Percentiles rank a stretch among this genome's conserved stretches.
phyloP scores from a whole-genome alignment of 2,888 invertebrate genomes.

The Thymelicus acteon region DNA sequence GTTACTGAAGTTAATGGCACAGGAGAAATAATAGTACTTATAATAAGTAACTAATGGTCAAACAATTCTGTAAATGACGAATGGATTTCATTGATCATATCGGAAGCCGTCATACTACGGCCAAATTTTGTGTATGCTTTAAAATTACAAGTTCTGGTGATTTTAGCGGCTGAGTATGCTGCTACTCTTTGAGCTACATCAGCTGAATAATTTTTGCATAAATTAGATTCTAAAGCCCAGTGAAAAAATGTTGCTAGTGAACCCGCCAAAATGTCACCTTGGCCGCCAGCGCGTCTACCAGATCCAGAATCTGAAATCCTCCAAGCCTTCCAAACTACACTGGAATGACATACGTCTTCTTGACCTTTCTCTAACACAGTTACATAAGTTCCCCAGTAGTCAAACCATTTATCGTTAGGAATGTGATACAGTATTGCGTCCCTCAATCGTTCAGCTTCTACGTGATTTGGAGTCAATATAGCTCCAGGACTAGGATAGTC shows the following conservation, averaged over 20 bases:
- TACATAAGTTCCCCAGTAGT: slow-evolving; percentile 82
- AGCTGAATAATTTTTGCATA: slow-evolving; percentile 59
- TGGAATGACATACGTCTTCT: slow-evolving; percentile 61
- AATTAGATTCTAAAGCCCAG: slow-evolving; percentile 87
- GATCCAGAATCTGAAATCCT: slow-evolving; percentile 89
- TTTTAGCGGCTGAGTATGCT: slow-evolving; percentile 91
- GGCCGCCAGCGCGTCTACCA: slow-evolving; percentile 96
- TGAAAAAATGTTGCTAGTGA: slow-evolving; percentile 92
- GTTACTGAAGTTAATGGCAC: too few relatives aligned
- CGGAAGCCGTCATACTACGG: slow-evolving; percentile 93
- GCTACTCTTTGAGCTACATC: slow-evolving; percentile 89
- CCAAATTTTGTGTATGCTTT: slow-evolving; percentile 89
- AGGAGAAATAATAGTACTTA: too few relatives aligned
- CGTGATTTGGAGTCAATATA: slow-evolving; percentile 94
- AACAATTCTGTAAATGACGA: slow-evolving; percentile 85
- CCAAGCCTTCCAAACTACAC: slow-evolving; percentile 67
- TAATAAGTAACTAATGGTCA: not conserved
- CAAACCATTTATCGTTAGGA: slow-evolving; percentile 72
- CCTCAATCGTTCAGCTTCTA: slow-evolving; percentile 91
- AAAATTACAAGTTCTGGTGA: slow-evolving; percentile 92
- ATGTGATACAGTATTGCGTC: slow-evolving; percentile 55
- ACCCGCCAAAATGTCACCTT: slow-evolving; percentile 97
- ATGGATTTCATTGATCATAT: slow-evolving; percentile 94
- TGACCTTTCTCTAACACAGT: slow-evolving; percentile 71
- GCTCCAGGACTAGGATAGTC: slow-evolving; percentile 87